Evolutionary conservation across 2,888 invertebrate genomes (phyloP).

Genomic region (Heliconius cydno): DNA sequence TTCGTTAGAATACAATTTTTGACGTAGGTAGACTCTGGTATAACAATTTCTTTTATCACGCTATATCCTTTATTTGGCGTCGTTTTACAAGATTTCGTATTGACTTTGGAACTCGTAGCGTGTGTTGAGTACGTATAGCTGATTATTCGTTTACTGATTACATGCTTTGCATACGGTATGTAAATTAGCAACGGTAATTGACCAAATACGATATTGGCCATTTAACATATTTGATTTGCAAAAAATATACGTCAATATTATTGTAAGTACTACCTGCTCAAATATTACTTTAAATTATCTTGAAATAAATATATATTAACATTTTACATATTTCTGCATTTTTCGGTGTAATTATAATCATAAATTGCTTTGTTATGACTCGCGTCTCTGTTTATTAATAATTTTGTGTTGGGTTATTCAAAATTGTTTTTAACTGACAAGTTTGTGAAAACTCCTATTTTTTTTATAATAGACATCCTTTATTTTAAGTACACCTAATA

Average conservation of each 20-base stretch:
- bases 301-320: background rate
- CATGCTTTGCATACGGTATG: constrained; percentile 24
- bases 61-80: background rate
- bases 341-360: background rate
- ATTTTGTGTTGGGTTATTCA: background rate
- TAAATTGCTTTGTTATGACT: background rate
- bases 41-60: background rate
- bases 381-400: background rate
- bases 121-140: background rate
- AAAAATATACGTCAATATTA: constrained; percentile 3
- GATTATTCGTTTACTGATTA: constrained; percentile 19
- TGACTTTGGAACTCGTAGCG: background rate
- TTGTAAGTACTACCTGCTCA: background rate
- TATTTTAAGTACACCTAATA: too few relatives aligned
- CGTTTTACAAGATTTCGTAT: background rate
- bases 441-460: background rate
- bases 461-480: background rate
- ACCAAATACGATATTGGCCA: constrained; percentile 12
- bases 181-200: constrained; percentile 12
- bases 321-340: background rate
- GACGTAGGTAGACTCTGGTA: background rate
- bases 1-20: background rate
- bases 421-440: background rate
- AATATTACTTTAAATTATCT: background rate
- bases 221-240: constrained; percentile 3